Base-by-base conservation (phyloP, 1,140 invertebrate genomes). In the Pogonus chalceus region DNA sequence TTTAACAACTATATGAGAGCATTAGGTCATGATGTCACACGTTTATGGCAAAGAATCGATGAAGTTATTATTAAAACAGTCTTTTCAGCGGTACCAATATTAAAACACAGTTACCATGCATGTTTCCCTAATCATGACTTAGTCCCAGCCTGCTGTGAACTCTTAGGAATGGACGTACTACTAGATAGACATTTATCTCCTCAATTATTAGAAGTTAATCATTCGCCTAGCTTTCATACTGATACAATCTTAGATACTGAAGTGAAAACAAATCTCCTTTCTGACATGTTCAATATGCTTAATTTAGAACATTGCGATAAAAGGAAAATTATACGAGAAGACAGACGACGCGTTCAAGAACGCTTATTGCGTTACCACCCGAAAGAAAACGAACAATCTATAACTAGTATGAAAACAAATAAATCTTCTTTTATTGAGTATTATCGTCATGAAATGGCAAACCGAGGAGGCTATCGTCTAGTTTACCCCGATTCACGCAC, bases 41-140 rank as follows among this genome's bases (percentile, higher is more conserved):
- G 80, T 55, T 66, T 93, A 54, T 90, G 89, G 88, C 68, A 71
- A n/a, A 79, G 80, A 57, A 88, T 94, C 59, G 90, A 95, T 66
- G 89, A 93, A 65, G 82, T 91, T 14, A 89, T 94, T 23, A 84
- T 92, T 21, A 95, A 95, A 76, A 94, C 91, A 0, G 74, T 93
- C 22, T 78, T 94, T 35, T 84, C 89, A 20, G 88, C 89, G 4
- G 85, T 85, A 75, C 86, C 89, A 0, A 81, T 88, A 49, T 72
- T 95, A 18, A 89, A 89, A 65, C 90, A 92, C 67, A 91, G 84
- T 67, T 94, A 94, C 69, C 78, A 85, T 60, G 84, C 88, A 16
- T 91, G 87, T 66, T 94, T 94, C 72, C 87, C 90, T 1, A 83
- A 82, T 26, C 89, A 92, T 63, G 85, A 88, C 58, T 80, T 82